Conservation (phyloP, 2,113 vertebrate genomes). For the Anser cygnoides region DNA sequence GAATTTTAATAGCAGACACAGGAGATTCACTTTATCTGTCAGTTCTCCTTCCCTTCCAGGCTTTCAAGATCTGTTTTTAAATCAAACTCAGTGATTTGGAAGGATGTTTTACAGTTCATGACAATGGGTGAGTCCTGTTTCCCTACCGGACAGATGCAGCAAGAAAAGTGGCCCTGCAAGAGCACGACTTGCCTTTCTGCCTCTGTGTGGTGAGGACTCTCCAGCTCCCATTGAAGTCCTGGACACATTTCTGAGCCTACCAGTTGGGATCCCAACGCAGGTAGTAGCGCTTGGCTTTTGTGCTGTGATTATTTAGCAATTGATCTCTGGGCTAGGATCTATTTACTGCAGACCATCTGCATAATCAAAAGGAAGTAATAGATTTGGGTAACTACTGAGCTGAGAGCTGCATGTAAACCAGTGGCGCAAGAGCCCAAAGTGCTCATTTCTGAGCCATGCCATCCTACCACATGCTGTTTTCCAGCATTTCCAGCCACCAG, state of each 20-base stretch:
- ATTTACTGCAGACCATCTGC: neutral
- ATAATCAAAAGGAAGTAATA: neutral
- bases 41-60: neutral
- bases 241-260: neutral
- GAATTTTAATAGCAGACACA: neutral
- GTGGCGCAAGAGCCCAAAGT: neutral
- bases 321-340: neutral
- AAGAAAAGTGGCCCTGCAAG: neutral
- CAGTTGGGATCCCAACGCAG: neutral
- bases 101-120: neutral
- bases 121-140: neutral
- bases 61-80: neutral
- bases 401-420: neutral
- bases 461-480: accelerated
- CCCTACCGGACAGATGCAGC: neutral
- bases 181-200: neutral
- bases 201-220: neutral
- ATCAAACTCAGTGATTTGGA: neutral
- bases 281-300: neutral
- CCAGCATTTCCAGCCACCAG: neutral
- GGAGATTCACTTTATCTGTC: neutral
- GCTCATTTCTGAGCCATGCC: neutral
- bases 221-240: neutral
- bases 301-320: neutral
- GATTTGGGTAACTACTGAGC: neutral